Base-by-base conservation (phyloP, 2,113 vertebrate species). In the Dipodomys ordii region DNA sequence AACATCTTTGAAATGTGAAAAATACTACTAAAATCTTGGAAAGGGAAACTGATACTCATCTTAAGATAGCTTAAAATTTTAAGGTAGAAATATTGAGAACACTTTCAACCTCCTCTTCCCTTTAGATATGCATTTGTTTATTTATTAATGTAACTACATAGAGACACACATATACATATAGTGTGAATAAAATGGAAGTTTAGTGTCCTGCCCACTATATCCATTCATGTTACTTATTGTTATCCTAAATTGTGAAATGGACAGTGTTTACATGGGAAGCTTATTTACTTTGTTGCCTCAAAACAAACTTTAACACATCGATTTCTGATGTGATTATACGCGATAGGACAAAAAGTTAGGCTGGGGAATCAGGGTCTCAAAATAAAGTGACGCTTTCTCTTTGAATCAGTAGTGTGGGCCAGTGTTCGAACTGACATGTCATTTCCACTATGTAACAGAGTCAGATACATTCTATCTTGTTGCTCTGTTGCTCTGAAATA, bases 1-100 rank as follows among this genome's bases (percentile, higher is more conserved):
- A 68, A 95, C 49, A 81, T 9, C 30, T 90, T 92, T 91, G 23
- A 80, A 89, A 85, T n/a, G 22, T 83, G 80, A 86, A 78, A 79
- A 23, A 64, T 6, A 39, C 49, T n/a, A 30, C 4, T 39, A 44
- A 88, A 86, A 39, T 27, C 39, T 74, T 88, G 62, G 57, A 6
- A 88, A 76, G 53, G 1, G 49, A 15, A 81, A 80, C 85, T 89
- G 32, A 57, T 16, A 57, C 15, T 57, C 53, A 57, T 11, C 65
- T 46, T 46, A n/a, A 83, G 28, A 68, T 10, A 72, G 28, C 20
- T 88, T 94, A 69, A 44, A 32, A 25, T 74, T 88, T 92, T 62
- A 72, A 88, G 72, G 44, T 64, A 69, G 49, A 67, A 57, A 15
- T 67, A 72, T 67, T 81, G 65, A 35, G 23, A 77, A 65, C 53